Base-by-base conservation (phyloP, 2,888 invertebrate genomes). In the Athalia cordata region DNA sequence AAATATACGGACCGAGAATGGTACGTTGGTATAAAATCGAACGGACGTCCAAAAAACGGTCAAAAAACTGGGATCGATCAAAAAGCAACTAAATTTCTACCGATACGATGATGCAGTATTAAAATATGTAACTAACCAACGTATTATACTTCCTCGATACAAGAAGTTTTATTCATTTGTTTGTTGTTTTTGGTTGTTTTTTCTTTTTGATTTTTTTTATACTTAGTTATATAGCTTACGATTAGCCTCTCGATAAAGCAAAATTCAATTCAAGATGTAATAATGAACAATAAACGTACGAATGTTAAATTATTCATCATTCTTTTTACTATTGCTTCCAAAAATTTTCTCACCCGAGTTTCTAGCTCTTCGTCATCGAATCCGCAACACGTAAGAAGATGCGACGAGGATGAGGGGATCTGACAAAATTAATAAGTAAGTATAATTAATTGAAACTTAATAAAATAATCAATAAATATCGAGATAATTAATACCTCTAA, bases 11-110 rank as follows among this genome's bases (percentile, higher is more conserved):
- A 92, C 81, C 85, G 91, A 9, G 93, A 93, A 11, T 93, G 93
- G 93, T 93, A 92, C 87, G 88, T 93, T 59, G 93, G 92, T 2
- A 90, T 94, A 66, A 93, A 93, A 82, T 93, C 92, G 83, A 92
- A 92, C n/a, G 93, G 93, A 45, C 92, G 92, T 82, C 89, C 91
- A 43, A 93, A 93, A 84, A 89, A 90, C 7, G 94, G 93, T 0
- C 87, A 91, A 9, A 91, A 91, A 84, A 93, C 93, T 1, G 90
- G 86, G 52, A 92, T 91, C 87, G 92, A 92, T 45, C 93, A 93
- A 83, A 93, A 92, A 84, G 92, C 93, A 3, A 91, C 92, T 77
- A 91, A 92, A 83, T 94, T 93, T 87, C 86, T 93, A 77, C 92
- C 93, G 0, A 86, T 91, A n/a, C 52, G 72, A 72, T 72, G 13